phyloP scores from a whole-genome alignment of 2,797 vertebrate species.

The Argya squamiceps region DNA sequence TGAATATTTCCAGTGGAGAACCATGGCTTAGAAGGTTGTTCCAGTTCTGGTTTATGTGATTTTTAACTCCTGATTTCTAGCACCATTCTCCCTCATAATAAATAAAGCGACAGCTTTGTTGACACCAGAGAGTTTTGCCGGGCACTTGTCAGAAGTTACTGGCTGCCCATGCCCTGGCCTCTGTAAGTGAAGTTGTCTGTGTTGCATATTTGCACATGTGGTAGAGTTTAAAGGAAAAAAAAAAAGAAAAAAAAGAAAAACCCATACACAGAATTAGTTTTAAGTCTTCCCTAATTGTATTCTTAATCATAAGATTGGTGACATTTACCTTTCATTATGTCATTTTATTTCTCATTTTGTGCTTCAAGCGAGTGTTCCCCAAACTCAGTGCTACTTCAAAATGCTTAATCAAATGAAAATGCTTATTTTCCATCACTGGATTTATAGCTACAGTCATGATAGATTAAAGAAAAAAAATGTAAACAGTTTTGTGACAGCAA shows the following conservation, averaged over 20 bases:
- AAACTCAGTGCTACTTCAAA: not conserved
- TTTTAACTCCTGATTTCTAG: not conserved
- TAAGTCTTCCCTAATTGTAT: constrained; percentile 22
- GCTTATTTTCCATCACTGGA: not conserved
- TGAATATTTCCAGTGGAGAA: not conserved
- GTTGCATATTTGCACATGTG: not conserved
- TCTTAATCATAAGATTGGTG: constrained; percentile 39
- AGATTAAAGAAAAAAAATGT: not conserved
- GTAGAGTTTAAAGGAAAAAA: not conserved
- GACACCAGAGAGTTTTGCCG: not conserved
- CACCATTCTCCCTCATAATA: not conserved
- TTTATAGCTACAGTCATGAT: not conserved
- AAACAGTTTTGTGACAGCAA: not conserved
- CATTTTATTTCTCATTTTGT: constrained; percentile 24
- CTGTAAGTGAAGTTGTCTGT: not conserved
- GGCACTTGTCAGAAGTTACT: not conserved
- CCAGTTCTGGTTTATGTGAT: not conserved
- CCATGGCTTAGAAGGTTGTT: not conserved
- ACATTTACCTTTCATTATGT: constrained; percentile 6
- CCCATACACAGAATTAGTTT: not conserved
- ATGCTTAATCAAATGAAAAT: constrained; percentile 47
- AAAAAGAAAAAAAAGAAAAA: not conserved
- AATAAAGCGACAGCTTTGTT: not conserved
- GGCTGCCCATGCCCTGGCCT: not conserved
- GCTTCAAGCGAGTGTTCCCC: not conserved